Percentiles rank a stretch among this genome's conserved stretches.
phyloP scores from a whole-genome alignment of 2,113 vertebrate genomes.

The Anolis sagrei region DNA sequence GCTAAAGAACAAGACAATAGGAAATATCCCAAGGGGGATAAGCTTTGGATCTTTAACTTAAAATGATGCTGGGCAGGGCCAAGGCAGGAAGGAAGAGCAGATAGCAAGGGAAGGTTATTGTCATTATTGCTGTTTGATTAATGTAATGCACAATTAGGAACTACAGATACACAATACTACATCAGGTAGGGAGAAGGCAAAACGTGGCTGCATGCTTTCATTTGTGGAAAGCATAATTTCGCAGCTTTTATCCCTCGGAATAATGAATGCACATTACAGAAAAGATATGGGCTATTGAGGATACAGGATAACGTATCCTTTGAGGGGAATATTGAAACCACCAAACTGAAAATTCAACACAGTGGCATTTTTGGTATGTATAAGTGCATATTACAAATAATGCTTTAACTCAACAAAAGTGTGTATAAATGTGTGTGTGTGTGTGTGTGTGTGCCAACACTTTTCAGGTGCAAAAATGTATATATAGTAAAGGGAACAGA shows the following conservation, averaged over 20 bases:
- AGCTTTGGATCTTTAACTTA: conserved; percentile 18
- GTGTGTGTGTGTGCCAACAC: too few species aligned
- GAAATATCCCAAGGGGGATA: conserved; percentile 68
- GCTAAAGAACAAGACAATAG: conserved; percentile 72
- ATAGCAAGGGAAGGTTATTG: conserved; percentile 48
- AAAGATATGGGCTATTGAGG: background rate
- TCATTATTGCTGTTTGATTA: conserved; percentile 79
- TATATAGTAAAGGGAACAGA: too few species aligned
- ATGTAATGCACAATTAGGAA: conserved; percentile 78
- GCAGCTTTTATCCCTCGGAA: conserved; percentile 54
- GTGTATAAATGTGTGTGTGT: too few species aligned
- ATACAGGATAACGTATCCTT: background rate
- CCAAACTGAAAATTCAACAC: background rate
- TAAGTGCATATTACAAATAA: background rate
- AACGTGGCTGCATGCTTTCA: conserved; percentile 15
- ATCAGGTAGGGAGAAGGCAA: conserved; percentile 62
- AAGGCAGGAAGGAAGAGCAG: background rate
- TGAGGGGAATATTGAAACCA: background rate
- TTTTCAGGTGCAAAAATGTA: too few species aligned
- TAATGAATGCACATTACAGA: conserved; percentile 22
- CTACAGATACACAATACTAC: conserved; percentile 75
- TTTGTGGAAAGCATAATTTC: conserved; percentile 64
- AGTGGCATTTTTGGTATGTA: background rate
- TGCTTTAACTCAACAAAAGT: background rate
- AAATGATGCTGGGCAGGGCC: conserved; percentile 12